These are phyloP conservation scores for Hemicrepidius hirtus DNA, from an alignment of 2,888 invertebrate genomes.

Conservation along the genomic window DNA sequence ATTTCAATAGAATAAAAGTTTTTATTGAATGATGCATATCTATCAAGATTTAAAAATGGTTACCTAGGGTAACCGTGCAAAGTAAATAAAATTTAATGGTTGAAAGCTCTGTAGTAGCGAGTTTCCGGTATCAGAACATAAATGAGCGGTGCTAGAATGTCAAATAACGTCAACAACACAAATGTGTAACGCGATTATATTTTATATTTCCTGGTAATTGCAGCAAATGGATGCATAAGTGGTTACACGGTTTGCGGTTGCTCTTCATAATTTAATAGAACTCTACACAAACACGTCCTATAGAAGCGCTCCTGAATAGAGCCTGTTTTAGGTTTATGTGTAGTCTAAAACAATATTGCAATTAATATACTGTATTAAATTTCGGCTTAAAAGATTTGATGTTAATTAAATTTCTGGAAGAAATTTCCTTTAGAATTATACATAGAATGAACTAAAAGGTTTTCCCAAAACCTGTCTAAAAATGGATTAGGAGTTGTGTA, in stretches of 20 bases:
- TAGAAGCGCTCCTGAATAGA: constrained; percentile 14
- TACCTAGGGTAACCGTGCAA: not conserved
- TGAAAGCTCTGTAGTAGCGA: not conserved
- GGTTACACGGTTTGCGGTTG: constrained; percentile 46
- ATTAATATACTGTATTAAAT: constrained; percentile 2
- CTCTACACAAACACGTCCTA: constrained; percentile 28
- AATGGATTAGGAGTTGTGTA: too few species aligned
- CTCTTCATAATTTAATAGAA: constrained; percentile 41
- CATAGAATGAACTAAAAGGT: too few species aligned
- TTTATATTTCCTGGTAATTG: constrained; percentile 55
- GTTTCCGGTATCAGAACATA: not conserved
- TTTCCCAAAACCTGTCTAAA: too few species aligned
- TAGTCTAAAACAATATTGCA: constrained; percentile 9
- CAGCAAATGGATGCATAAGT: constrained; percentile 57
- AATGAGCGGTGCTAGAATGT: constrained; percentile 3
- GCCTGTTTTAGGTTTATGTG: constrained; percentile 10
- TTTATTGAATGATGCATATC: too few species aligned
- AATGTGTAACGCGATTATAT: constrained; percentile 49
- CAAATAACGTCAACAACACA: constrained; percentile 19
- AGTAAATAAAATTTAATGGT: not conserved
- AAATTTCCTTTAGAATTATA: not conserved
- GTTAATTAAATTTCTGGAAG: not conserved
- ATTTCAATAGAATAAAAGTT: too few species aligned
- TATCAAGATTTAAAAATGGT: not conserved
- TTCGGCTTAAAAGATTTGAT: not conserved